Base-by-base conservation (phyloP, 2,888 invertebrate species). In the Trachelus stipa region DNA sequence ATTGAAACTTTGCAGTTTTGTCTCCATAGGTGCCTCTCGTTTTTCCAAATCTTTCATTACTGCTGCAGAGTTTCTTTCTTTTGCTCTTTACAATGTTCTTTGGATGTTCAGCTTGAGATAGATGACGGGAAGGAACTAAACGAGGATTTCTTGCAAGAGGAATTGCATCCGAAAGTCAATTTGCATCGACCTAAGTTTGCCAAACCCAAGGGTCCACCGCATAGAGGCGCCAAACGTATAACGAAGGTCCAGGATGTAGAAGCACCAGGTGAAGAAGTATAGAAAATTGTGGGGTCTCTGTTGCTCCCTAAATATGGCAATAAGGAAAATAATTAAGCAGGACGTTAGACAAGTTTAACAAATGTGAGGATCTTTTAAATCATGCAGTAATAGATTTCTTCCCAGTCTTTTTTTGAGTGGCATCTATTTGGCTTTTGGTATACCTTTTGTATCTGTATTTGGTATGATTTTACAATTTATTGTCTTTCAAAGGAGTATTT, bases 121-220 rank as follows among this genome's bases (percentile, higher is more conserved):
- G 98, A 98, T 90, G 95, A 95, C 84, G 97, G 97, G 12, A 95
- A 95, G 83, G 98, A 99, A 91, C 92, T 99, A 82, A 97, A 97
- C 0, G 97, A 98, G 91, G 96, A 96, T 85, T 98, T 94, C 92
- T 92, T 99, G 23, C 95, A 97, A 89, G 98, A 98, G 86, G 98
- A 98, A 92, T 94, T 99, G 79, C 98, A 99, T 92, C 99, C 99
- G 0, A 97, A 97, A 91, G 95, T 96, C 88, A 96, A 95, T 90
- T 93, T 97, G 71, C 96, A 97, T 90, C 94, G 96, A 84, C 97
- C 97, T 31, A 97, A 98, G 87, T 99, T 99, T 93, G 97, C 97
- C 80, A 98, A 98, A 92, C 99, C 99, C 1, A 98, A 98, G 92
- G 98, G 98, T 12, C 99, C 99, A 69, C 97, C 97, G 9, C 96